These are phyloP conservation scores for Coreius guichenoti DNA, from an alignment of 2,797 vertebrate species.

Conservation along the genomic window DNA sequence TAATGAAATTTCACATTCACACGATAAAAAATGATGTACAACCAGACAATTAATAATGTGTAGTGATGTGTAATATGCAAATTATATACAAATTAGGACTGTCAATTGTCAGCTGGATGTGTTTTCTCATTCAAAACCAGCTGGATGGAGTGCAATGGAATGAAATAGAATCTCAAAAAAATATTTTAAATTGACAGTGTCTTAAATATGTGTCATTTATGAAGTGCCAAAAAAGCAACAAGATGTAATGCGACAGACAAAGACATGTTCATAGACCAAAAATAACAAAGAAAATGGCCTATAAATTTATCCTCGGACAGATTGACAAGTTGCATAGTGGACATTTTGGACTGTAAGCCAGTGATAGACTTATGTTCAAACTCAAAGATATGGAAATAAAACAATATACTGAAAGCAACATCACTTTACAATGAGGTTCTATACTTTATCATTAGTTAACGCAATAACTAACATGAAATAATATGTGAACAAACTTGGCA, in stretches of 20 bases:
- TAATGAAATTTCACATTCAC: constrained; percentile 17
- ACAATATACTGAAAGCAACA: neutral
- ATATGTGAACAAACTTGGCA: neutral
- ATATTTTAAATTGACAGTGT: constrained; percentile 12
- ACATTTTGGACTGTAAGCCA: neutral
- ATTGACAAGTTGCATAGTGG: neutral
- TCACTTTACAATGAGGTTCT: neutral
- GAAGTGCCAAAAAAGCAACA: neutral
- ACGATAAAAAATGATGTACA: neutral
- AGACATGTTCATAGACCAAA: constrained; percentile 8
- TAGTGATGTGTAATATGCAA: constrained; percentile 27
- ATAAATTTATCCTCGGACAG: neutral
- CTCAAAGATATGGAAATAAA: neutral
- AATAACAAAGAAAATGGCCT: neutral
- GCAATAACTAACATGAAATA: neutral
- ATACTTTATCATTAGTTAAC: neutral
- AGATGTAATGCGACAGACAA: constrained; percentile 15
- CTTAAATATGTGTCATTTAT: neutral
- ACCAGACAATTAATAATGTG: constrained; percentile 29
- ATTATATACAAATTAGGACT: constrained; percentile 32
- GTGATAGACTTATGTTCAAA: neutral
- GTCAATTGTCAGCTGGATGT: constrained; percentile 31
- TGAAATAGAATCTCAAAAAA: constrained; percentile 17
- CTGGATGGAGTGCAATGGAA: constrained; percentile 27
- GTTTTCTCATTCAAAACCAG: constrained; percentile 34